These are phyloP conservation scores for Tetheella fluctuosa DNA, from an alignment of 2,888 invertebrate genomes.

Conservation along the genomic window DNA sequence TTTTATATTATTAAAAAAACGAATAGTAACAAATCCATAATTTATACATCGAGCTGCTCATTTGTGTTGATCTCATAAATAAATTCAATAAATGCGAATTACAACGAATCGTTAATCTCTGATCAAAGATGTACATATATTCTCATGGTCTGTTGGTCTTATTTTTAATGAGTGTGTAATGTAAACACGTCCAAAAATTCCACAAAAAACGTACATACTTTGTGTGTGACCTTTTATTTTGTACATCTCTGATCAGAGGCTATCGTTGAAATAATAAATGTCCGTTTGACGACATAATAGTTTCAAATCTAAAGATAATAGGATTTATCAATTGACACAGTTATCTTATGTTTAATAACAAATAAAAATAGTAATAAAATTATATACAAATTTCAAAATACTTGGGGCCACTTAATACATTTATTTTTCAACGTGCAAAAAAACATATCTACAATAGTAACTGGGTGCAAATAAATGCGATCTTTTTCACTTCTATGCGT, in stretches of 20 bases:
- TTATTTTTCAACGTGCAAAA: neutral
- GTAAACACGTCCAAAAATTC: neutral
- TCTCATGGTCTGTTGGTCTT: neutral
- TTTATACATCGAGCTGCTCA: constrained; percentile 35
- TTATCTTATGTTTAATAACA: neutral
- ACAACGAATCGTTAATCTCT: neutral
- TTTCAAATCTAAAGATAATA: neutral
- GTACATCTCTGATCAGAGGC: neutral
- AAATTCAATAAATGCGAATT: constrained; percentile 35
- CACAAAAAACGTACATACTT: neutral
- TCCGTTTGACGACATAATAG: neutral
- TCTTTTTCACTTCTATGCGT: neutral
- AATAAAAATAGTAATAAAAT: neutral
- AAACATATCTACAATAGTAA: neutral
- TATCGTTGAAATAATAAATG: neutral
- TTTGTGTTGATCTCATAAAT: constrained; percentile 26
- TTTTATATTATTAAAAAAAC: constrained; percentile 47
- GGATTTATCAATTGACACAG: neutral
- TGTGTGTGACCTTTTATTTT: neutral
- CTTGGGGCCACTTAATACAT: neutral
- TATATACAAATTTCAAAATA: constrained; percentile 1
- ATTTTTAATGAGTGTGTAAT: neutral
- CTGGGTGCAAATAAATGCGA: neutral
- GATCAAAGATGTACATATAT: neutral
- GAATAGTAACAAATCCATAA: constrained; percentile 36